Evolutionary conservation across 2,888 invertebrate species (phyloP).

Genomic region (Hedychridium roseum): DNA sequence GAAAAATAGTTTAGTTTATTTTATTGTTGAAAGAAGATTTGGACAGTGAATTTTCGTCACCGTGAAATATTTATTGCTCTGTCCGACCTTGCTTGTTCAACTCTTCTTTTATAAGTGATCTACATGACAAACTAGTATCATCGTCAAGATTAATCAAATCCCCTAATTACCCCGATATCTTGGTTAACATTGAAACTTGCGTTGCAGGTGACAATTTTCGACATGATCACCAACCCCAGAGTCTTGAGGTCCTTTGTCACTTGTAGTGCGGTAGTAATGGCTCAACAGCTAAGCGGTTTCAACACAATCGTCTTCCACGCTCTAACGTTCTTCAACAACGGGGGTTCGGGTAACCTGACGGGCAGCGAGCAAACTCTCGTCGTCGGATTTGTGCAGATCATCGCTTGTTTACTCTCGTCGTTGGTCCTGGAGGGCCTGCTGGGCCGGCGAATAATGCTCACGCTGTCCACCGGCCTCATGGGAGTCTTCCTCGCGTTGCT

Average conservation of each 20-base stretch:
- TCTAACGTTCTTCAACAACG: slow-evolving; percentile 44
- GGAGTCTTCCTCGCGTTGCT: slow-evolving; percentile 47
- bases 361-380: slow-evolving; percentile 46
- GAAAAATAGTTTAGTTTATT: no score
- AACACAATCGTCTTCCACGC: slow-evolving; percentile 50
- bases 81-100: no score
- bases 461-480: slow-evolving; percentile 46
- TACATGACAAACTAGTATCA: no score
- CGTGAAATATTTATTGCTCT: no score
- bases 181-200: no score
- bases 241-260: slow-evolving; percentile 37
- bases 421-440: slow-evolving; percentile 39
- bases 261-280: slow-evolving; percentile 41
- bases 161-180: no score
- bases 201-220: no score
- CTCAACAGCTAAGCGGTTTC: slow-evolving; percentile 51
- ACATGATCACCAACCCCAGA: slow-evolving; percentile 35
- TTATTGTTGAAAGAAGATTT: no score
- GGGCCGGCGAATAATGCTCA: slow-evolving; percentile 48
- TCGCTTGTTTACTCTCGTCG: slow-evolving; percentile 44
- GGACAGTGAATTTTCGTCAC: no score
- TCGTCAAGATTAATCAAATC: no score
- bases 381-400: slow-evolving; percentile 47
- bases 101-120: no score
- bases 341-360: slow-evolving; percentile 47